Evolutionary conservation across 1,140 invertebrate species (phyloP).

Genomic region (Bombyx mandarina): DNA sequence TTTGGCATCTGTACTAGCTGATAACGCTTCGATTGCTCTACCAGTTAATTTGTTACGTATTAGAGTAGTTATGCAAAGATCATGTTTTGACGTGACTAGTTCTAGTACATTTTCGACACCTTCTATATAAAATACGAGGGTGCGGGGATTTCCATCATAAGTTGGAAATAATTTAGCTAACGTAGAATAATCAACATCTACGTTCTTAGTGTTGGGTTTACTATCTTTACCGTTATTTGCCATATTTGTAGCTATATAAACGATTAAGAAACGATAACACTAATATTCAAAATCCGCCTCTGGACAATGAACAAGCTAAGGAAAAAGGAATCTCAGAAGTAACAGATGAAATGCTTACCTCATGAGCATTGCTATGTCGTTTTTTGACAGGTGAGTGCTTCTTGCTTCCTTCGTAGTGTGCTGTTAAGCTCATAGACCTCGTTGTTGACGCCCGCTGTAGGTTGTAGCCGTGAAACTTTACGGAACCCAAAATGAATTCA

Average conservation of each 20-base stretch:
- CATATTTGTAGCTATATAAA: slow-evolving; percentile 4
- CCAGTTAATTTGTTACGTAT: slow-evolving; percentile 20
- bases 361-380: slow-evolving; percentile 8
- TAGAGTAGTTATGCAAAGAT: slow-evolving; percentile 9
- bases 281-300: slow-evolving; percentile 2
- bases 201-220: slow-evolving; percentile 1
- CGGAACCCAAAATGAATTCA: slow-evolving; percentile 1
- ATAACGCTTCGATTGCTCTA: slow-evolving; percentile 18
- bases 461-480: slow-evolving; percentile 1
- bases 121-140: slow-evolving; percentile 16
- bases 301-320: not conserved
- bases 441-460: slow-evolving; percentile 5
- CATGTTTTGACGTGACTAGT: slow-evolving; percentile 10
- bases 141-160: slow-evolving; percentile 11
- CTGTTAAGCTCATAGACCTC: not conserved
- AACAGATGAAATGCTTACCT: slow-evolving; percentile 9
- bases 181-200: slow-evolving; percentile 3
- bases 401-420: not conserved
- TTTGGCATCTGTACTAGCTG: slow-evolving; percentile 9
- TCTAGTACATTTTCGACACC: slow-evolving; percentile 16
- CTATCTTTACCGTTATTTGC: slow-evolving; percentile 3
- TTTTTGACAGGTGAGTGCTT: not conserved
- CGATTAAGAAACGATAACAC: slow-evolving; percentile 1
- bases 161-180: slow-evolving; percentile 7
- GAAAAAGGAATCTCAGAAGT: slow-evolving; percentile 5